Conservation (phyloP, 1,140 invertebrate genomes). For the Cydia strobilella region DNA sequence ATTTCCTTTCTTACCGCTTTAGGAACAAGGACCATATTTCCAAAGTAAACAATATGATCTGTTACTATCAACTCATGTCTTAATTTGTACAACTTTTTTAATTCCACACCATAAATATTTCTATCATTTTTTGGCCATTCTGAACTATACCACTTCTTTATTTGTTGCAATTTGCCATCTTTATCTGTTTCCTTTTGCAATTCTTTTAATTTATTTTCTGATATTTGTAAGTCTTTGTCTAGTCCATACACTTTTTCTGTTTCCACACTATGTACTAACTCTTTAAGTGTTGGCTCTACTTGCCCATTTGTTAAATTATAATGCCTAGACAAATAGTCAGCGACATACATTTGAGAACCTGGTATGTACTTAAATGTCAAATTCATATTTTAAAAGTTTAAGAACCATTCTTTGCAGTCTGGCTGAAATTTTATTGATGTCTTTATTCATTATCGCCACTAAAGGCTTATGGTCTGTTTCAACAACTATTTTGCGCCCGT, state of each 20-base stretch:
- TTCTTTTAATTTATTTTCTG: conserved; percentile 7
- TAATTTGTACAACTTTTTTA: conserved; percentile 8
- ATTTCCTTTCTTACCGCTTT: background rate
- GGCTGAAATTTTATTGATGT: conserved; percentile 11
- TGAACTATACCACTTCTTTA: background rate
- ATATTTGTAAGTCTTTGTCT: conserved; percentile 5
- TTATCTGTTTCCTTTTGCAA: background rate
- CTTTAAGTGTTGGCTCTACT: conserved; percentile 3
- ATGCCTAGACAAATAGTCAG: conserved; percentile 6
- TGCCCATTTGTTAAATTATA: background rate
- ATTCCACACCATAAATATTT: conserved; percentile 2
- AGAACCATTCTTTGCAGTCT: conserved; percentile 8
- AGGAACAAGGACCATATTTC: background rate
- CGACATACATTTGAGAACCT: background rate
- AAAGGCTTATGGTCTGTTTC: conserved; percentile 14
- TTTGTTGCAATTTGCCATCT: conserved; percentile 8
- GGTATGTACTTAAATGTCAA: conserved; percentile 1
- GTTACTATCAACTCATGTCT: background rate
- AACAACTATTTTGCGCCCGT: background rate
- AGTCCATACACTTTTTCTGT: conserved; percentile 3
- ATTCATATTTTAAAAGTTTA: conserved; percentile 7
- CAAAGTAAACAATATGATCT: background rate
- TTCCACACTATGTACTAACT: background rate
- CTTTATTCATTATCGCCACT: conserved; percentile 2
- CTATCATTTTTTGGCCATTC: conserved; percentile 17